Conservation (phyloP, 2,113 vertebrate species). For the Halcyon malimbica region DNA sequence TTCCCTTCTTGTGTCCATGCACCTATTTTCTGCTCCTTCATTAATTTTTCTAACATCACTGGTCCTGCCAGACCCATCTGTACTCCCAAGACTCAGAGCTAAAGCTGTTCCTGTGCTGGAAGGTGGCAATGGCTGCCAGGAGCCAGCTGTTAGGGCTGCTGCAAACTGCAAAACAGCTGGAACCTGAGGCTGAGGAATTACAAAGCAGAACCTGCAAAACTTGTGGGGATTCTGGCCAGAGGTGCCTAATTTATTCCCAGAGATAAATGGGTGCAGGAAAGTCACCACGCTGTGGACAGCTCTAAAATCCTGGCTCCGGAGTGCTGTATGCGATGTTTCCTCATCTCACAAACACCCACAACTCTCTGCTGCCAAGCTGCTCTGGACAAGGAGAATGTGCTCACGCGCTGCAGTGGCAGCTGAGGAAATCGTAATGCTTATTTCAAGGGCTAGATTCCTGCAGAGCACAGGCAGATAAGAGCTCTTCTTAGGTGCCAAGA, state of each 20-base stretch:
- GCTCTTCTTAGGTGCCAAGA: not conserved
- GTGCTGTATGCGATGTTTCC: not conserved
- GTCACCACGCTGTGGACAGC: not conserved
- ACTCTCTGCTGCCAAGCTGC: not conserved
- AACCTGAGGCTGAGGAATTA: not conserved
- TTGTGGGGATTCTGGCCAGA: not conserved
- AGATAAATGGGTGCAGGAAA: not conserved
- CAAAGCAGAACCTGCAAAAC: not conserved
- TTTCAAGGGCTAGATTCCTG: not conserved
- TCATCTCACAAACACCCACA: not conserved
- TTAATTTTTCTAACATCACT: not conserved
- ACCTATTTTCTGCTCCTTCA: not conserved
- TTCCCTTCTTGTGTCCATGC: not conserved
- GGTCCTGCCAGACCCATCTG: not conserved
- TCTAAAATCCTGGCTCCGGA: not conserved
- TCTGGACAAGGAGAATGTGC: not conserved
- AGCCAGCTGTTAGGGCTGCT: not conserved
- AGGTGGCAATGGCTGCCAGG: slow-evolving; percentile 8
- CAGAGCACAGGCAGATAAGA: not conserved
- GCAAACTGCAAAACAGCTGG: not conserved
- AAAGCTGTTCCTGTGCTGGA: not conserved
- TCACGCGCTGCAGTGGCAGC: not conserved
- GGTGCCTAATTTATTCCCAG: not conserved
- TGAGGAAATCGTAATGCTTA: not conserved
- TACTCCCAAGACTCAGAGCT: not conserved